These are phyloP conservation scores for Cheilosia grossa DNA, from an alignment of 2,888 invertebrate species.

Conservation along the genomic window DNA sequence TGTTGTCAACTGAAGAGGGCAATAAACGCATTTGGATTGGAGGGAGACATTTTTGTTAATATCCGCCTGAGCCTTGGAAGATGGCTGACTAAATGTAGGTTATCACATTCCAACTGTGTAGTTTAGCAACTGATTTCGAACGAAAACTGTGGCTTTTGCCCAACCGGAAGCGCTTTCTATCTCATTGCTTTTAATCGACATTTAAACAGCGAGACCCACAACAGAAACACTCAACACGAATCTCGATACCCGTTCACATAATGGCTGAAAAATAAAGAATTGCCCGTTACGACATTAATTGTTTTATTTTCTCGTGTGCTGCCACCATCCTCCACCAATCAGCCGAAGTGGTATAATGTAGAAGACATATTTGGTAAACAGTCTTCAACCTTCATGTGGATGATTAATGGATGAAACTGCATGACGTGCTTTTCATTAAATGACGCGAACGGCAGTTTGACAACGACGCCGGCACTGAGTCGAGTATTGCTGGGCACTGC, in stretches of 20 bases:
- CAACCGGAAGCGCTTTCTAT: constrained; percentile 45
- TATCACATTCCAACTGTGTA: background rate
- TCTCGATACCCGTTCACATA: constrained; percentile 15
- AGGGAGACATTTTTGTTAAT: too few species aligned
- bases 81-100: background rate
- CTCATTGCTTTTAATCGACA: constrained; percentile 37
- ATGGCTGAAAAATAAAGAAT: constrained; percentile 25
- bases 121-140: background rate
- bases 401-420: constrained; percentile 34
- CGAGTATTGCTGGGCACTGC: background rate
- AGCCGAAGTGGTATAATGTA: background rate
- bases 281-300: constrained; percentile 36
- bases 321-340: constrained; percentile 25
- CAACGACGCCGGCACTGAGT: background rate
- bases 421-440: constrained; percentile 10
- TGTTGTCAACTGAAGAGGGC: constrained; percentile 1
- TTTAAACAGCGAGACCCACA: constrained; percentile 24
- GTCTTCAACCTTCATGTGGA: constrained; percentile 27
- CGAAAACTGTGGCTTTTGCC: background rate
- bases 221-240: background rate
- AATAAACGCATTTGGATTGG: background rate
- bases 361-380: constrained; percentile 50
- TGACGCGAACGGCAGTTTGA: constrained; percentile 19
- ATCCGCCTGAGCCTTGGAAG: too few species aligned
- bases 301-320: constrained; percentile 25